A percentile compares a stretch with the other conserved stretches of the same genome.
Conservation (phyloP, 2,113 vertebrate genomes). For the Corythornis madagascariensis region DNA sequence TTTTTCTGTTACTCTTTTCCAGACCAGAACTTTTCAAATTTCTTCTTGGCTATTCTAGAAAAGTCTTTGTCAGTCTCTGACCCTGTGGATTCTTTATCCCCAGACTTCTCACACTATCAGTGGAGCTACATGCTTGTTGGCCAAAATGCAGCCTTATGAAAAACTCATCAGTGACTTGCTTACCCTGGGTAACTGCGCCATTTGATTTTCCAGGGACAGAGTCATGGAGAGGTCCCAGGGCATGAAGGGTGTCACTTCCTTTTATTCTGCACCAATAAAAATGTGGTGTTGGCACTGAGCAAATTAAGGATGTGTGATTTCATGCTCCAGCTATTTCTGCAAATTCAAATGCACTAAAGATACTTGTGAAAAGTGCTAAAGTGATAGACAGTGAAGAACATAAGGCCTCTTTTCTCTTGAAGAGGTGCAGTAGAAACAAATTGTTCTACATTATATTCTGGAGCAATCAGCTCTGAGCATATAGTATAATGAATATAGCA, state of each 20-base stretch:
- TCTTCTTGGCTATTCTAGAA: neutral
- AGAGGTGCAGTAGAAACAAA: neutral
- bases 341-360: neutral
- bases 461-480: neutral
- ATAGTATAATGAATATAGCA: neutral
- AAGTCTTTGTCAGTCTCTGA: neutral
- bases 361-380: slow-evolving; percentile 30
- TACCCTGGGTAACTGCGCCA: neutral
- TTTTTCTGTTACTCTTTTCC: neutral
- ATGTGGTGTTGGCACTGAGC: neutral
- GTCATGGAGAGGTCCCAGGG: neutral
- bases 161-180: neutral
- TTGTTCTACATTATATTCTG: neutral
- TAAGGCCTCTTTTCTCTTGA: neutral
- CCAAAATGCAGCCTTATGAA: neutral
- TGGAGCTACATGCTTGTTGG: neutral
- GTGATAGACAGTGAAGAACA: neutral
- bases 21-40: neutral
- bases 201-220: neutral
- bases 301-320: slow-evolving; percentile 32
- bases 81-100: neutral
- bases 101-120: rapidly evolving
- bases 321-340: neutral
- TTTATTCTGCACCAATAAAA: neutral
- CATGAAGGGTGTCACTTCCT: neutral